Evolutionary conservation across 1,140 invertebrate genomes (phyloP).

Genomic region (Sminthurides bifidus): DNA sequence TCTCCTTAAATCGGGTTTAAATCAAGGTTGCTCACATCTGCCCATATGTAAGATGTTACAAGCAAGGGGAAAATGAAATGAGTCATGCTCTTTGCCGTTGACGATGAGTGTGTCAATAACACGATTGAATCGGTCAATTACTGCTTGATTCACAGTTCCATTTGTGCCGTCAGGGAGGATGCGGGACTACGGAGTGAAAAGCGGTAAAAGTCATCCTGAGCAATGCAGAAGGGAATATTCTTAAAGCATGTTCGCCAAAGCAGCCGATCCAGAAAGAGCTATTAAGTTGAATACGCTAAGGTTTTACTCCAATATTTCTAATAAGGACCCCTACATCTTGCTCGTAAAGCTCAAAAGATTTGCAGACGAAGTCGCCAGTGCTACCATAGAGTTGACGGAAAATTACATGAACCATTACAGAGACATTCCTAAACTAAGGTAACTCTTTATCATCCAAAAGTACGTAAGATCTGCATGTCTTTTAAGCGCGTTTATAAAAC

Average conservation of each 20-base stretch:
- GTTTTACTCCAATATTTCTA: constrained; percentile 19
- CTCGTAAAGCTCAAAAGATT: constrained; percentile 25
- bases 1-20: too few relatives aligned
- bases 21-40: too few relatives aligned
- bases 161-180: constrained; percentile 34
- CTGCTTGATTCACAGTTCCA: constrained; percentile 45
- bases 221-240: too few relatives aligned
- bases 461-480: too few relatives aligned
- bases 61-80: constrained; percentile 49
- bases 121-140: constrained; percentile 52
- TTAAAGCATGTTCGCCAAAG: neutral
- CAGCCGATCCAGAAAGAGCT: neutral
- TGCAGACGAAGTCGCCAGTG: constrained; percentile 11
- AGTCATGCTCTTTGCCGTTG: constrained; percentile 46
- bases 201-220: constrained; percentile 10
- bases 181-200: constrained; percentile 12
- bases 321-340: constrained; percentile 23
- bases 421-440: too few relatives aligned
- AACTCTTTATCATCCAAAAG: too few relatives aligned
- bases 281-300: constrained; percentile 36
- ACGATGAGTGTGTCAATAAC: constrained; percentile 48
- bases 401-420: too few relatives aligned
- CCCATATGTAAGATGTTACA: too few relatives aligned
- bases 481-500: too few relatives aligned
- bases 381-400: too few relatives aligned